Evolutionary conservation across 2,888 invertebrate genomes (phyloP).

Genomic region (Bugulina stolonifera): DNA sequence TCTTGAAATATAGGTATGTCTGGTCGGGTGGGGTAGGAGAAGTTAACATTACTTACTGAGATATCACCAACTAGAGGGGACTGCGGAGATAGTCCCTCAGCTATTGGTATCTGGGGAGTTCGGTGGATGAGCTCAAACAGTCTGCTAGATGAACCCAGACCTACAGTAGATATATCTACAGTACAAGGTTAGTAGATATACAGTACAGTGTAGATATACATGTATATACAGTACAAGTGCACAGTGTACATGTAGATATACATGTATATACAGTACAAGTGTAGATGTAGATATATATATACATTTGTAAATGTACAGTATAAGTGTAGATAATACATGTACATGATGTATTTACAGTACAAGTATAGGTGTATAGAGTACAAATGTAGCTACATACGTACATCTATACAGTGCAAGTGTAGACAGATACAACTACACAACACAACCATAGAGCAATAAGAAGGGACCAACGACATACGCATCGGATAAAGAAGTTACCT

Average conservation of each 20-base stretch:
- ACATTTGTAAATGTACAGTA: too few relatives aligned
- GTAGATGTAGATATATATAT: too few relatives aligned
- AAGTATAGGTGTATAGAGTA: too few relatives aligned
- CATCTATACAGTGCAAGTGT: too few relatives aligned
- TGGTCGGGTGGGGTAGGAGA: conserved; percentile 66
- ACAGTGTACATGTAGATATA: neutral
- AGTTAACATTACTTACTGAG: conserved; percentile 67
- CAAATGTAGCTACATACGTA: too few relatives aligned
- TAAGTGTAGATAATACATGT: too few relatives aligned
- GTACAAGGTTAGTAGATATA: neutral
- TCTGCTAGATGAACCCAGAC: conserved; percentile 81
- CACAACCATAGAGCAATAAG: neutral
- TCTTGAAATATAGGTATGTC: conserved; percentile 62
- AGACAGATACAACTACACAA: neutral
- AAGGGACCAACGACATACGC: neutral
- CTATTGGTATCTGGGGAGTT: conserved; percentile 67
- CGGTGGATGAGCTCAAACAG: conserved; percentile 85
- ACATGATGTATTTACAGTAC: too few relatives aligned
- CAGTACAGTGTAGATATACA: too few relatives aligned
- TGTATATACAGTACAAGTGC: neutral
- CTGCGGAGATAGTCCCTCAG: neutral
- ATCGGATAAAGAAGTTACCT: conserved; percentile 28
- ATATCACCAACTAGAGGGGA: conserved; percentile 62
- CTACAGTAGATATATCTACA: conserved; percentile 46
- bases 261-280: too few relatives aligned